These are phyloP conservation scores for Gambelia wislizenii DNA, from an alignment of 2,797 vertebrate genomes.

Conservation along the genomic window DNA sequence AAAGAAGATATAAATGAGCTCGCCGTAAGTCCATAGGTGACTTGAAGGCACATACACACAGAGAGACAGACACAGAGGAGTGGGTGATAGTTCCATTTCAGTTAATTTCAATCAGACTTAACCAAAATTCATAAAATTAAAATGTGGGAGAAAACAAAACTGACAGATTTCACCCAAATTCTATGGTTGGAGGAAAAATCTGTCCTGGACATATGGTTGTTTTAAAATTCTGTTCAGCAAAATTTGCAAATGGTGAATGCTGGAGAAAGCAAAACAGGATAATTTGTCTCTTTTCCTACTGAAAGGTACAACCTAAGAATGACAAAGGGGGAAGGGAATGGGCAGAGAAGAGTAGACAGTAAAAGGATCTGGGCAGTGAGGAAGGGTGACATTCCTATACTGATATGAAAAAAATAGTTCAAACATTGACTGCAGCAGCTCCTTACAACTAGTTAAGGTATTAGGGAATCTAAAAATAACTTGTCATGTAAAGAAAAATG, in stretches of 20 bases:
- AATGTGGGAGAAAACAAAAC: not conserved
- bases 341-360: not conserved
- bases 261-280: not conserved
- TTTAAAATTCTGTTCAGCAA: not conserved
- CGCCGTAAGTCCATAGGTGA: too few relatives aligned
- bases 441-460: conserved; percentile 24
- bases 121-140: not conserved
- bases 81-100: not conserved
- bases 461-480: conserved; percentile 25
- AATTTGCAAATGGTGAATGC: not conserved
- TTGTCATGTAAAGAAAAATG: conserved; percentile 39
- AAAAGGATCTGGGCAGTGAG: not conserved
- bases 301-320: not conserved
- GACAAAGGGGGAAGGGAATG: not conserved
- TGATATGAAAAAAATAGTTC: not conserved
- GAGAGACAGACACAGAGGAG: too few relatives aligned
- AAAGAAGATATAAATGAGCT: too few relatives aligned
- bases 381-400: not conserved
- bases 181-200: too few relatives aligned
- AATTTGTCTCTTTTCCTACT: not conserved
- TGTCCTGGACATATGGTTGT: too few relatives aligned
- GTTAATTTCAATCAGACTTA: not conserved
- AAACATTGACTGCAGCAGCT: not conserved
- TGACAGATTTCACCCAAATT: too few relatives aligned
- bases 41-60: too few relatives aligned